Base-by-base conservation (phyloP, 2,888 invertebrate species). In the Rhamnusium bicolor region DNA sequence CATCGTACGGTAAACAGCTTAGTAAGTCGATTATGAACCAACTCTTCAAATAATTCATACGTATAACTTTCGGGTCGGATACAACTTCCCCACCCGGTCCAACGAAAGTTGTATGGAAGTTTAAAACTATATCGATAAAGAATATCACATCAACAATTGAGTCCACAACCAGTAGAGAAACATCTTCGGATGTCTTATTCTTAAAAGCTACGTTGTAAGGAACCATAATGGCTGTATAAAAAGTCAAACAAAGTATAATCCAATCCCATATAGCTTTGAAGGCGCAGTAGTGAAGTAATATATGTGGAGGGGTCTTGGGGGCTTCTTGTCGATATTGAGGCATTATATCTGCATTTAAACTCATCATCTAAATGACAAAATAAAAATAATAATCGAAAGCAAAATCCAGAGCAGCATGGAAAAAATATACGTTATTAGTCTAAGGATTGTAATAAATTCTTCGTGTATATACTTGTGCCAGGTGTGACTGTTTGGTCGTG, bases 221-320 rank as follows among this genome's bases (percentile, higher is more conserved):
- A 73, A 78, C 85, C 97, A 94, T 93, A 89, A 98, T 96, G 87
- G 98, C 99, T 84, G 99, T 99, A 92, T 99, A 99, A 92, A 99
- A 99, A 85, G 99, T 99, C 88, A 99, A 93, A 91, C 98, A 97
- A 85, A 99, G 93, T 89, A 99, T 99, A 89, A 99, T 96, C 99
- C 99, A 99, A 92, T 99, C 98, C 98, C 98, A 99, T 89, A 97
- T 96, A 85, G 97, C 96, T 92, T 99, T 97, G 92, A 99, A 99
- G 86, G 98, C 97, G 92, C 98, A 99, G 92, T 99, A 99, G 91
- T 99, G 99, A 85, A 99, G 93, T 84, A 99, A 93, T 89, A 99
- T 99, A 91, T 99, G 99, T 79, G 99, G 98, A 82, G 99, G 99
- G 75, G 99, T 99, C 91, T 99, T 99, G 82, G 99, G 99, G 79